Conservation (phyloP, 2,797 vertebrate genomes). For the Rallus crepitans region DNA sequence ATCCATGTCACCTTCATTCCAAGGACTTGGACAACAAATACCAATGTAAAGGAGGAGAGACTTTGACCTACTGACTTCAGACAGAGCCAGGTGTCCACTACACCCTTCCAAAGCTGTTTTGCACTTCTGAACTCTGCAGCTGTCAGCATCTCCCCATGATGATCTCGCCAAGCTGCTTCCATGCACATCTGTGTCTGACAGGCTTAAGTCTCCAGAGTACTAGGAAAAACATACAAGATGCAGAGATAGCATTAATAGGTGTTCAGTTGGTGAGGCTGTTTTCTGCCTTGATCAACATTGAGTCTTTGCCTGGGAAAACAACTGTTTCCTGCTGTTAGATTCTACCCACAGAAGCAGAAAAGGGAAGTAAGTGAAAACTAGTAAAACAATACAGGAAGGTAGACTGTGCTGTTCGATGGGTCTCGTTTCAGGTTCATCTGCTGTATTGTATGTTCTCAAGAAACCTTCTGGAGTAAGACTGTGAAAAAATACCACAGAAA, state of each 20-base stretch:
- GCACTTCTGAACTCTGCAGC: constrained; percentile 47
- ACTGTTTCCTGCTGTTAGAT: background rate
- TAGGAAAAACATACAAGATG: background rate
- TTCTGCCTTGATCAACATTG: background rate
- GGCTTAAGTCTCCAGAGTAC: background rate
- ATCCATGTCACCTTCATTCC: background rate
- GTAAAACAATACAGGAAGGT: background rate
- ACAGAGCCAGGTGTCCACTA: background rate
- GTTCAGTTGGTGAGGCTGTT: background rate
- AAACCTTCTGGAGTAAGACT: background rate
- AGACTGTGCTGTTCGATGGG: background rate
- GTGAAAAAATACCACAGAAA: background rate
- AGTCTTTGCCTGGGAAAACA: background rate
- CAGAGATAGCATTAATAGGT: background rate
- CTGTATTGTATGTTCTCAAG: background rate
- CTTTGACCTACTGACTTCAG: background rate
- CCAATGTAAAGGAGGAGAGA: background rate
- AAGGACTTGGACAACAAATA: background rate
- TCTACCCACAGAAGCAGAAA: background rate
- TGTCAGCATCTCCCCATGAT: background rate
- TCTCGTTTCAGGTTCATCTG: background rate
- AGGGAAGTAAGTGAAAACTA: background rate
- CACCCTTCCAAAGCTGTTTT: background rate
- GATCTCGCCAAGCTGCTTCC: background rate
- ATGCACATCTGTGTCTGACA: constrained; percentile 3